These are phyloP conservation scores for Anabacerthia variegaticeps DNA, from an alignment of 2,797 vertebrate genomes.

Conservation along the genomic window DNA sequence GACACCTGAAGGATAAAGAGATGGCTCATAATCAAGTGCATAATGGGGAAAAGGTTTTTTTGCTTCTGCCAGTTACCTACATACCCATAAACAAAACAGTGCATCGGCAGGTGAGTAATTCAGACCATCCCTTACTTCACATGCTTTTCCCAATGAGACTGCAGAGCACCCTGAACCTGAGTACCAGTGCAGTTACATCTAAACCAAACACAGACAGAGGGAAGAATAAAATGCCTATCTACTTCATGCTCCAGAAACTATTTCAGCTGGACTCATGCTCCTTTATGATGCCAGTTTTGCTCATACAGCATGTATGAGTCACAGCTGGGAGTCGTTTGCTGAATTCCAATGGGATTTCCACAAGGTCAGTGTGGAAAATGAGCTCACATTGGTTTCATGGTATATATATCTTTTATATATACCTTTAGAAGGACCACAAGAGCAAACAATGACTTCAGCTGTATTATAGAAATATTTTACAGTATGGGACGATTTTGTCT, in stretches of 20 bases:
- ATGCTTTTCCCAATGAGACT: neutral
- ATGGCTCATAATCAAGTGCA: neutral
- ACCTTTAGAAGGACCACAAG: neutral
- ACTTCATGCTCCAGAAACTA: neutral
- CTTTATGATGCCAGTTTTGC: neutral
- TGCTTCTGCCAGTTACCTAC: neutral
- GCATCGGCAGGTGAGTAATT: neutral
- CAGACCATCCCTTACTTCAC: neutral
- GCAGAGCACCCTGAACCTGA: neutral
- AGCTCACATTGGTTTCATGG: neutral
- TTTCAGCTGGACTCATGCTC: neutral
- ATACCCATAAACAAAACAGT: neutral
- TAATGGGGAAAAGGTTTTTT: neutral
- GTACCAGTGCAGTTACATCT: neutral
- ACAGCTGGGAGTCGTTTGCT: rapidly evolving
- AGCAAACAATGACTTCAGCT: neutral
- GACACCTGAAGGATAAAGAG: neutral
- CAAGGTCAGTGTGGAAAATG: neutral
- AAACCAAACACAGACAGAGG: neutral
- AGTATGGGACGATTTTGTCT: rapidly evolving
- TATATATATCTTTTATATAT: neutral
- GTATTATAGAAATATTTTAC: neutral
- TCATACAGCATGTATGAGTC: neutral
- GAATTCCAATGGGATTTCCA: neutral
- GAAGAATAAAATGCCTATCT: neutral